These are phyloP conservation scores for Slavum lentiscoides DNA, from an alignment of 2,888 invertebrate genomes.

Conservation along the genomic window DNA sequence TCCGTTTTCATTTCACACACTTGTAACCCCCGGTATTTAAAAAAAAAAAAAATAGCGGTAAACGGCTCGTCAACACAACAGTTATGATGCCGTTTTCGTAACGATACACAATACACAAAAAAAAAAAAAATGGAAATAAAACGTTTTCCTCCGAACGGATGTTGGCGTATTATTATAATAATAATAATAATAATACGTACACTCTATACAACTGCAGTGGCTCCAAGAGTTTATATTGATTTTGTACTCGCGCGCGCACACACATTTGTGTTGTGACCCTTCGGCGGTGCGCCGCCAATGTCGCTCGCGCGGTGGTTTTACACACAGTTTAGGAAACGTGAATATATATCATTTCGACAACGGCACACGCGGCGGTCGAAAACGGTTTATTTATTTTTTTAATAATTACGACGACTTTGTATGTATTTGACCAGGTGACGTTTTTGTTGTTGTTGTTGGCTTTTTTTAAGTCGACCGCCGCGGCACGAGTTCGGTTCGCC, in stretches of 20 bases:
- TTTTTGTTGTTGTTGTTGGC: neutral
- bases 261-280: constrained; percentile 8
- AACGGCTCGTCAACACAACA: too few relatives aligned
- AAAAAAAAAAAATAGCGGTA: too few relatives aligned
- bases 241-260: neutral
- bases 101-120: too few relatives aligned
- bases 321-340: constrained; percentile 40
- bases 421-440: constrained; percentile 21
- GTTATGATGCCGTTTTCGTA: too few relatives aligned
- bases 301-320: too few relatives aligned
- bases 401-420: neutral
- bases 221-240: constrained; percentile 29
- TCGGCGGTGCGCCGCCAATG: neutral
- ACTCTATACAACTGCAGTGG: neutral
- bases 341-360: neutral
- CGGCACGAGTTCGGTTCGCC: too few relatives aligned
- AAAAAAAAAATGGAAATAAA: too few relatives aligned
- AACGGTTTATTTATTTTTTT: neutral
- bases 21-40: too few relatives aligned
- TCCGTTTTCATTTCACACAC: constrained; percentile 7
- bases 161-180: neutral
- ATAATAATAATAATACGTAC: neutral
- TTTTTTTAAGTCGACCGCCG: too few relatives aligned
- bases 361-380: neutral
- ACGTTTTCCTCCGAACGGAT: neutral